Base-by-base conservation (phyloP, 2,113 vertebrate genomes). In the Argyrosomus japonicus region DNA sequence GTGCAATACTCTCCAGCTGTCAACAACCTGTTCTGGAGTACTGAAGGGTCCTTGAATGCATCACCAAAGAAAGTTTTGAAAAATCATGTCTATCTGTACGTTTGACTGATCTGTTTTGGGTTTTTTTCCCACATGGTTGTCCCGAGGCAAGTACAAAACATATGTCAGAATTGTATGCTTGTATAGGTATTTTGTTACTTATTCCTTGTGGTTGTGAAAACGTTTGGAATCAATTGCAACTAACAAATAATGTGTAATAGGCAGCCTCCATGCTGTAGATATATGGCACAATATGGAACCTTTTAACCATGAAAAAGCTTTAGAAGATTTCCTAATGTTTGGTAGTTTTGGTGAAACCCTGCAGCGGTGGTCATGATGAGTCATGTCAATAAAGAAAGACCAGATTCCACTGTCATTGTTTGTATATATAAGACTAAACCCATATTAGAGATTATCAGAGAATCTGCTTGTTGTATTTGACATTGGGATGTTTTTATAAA, bases 41-140 rank as follows among this genome's bases (percentile, higher is more conserved):
- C 19, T 75, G 21, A 65, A 48, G 63, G 32, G 68, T 63, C 67
- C 77, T 77, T 80, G 68, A 87, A 77, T 76, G 67, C 62, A 74
- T 18, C 27, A 32, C 45, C 25, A 50, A 43, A 54, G 47, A 61
- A 10, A 56, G 50, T 14, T 69, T 68, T 74, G 27, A 73, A 63
- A 61, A 82, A 9, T 25, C 36, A 40, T 9, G 36, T 40, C 36
- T 40, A 40, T 8, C 36, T 40, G 36, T 8, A 40, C 8, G 36
- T 40, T 40, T 40, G 36, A 63, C 53, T 70, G 68, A 53, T 72
- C 3, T 40, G 13, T 17, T 29, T 60, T 10, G 14, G 23, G 15
- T 32, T 15, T 45, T 25, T 5, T 18, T 18, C 54, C 56, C 9
- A 14, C 51, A 54, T 57, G 8, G 64, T 29, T 63, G n/a, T 25